A percentile compares a stretch with the other conserved stretches of the same genome.
Conservation (phyloP, 2,113 vertebrate species). For the Zosterops japonicus region DNA sequence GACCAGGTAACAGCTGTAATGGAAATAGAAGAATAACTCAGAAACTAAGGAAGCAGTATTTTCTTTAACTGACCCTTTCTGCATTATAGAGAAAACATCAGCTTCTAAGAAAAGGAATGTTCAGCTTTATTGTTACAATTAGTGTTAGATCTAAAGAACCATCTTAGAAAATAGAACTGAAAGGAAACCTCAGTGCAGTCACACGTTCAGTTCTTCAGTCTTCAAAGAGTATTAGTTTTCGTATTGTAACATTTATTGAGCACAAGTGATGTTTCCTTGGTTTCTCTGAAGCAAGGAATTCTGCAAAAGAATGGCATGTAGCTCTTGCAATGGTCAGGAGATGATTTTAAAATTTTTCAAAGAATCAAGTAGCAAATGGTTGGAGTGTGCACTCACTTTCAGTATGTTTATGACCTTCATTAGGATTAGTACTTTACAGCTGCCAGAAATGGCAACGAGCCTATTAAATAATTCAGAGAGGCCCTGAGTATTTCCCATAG, state of each 20-base stretch:
- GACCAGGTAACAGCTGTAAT: background rate
- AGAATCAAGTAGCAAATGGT: background rate
- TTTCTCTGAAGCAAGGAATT: background rate
- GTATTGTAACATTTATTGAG: background rate
- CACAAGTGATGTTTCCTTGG: background rate
- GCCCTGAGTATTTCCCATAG: background rate
- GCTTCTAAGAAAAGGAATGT: background rate
- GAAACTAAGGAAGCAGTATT: background rate
- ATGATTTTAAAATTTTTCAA: background rate
- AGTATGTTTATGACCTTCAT: background rate
- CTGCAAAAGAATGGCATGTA: background rate
- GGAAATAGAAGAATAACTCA: background rate
- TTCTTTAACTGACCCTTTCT: background rate
- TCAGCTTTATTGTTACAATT: background rate
- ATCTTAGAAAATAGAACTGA: background rate
- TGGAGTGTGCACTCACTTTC: background rate
- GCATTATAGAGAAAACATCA: background rate
- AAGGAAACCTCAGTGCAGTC: background rate
- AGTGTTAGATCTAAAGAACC: background rate
- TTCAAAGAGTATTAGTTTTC: background rate
- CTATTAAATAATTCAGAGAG: background rate
- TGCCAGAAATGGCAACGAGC: background rate
- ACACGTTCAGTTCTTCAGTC: background rate
- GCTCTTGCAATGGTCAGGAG: background rate
- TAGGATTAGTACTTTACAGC: background rate